Conservation (phyloP, 2,113 vertebrate genomes). For the Mungos mungo region DNA sequence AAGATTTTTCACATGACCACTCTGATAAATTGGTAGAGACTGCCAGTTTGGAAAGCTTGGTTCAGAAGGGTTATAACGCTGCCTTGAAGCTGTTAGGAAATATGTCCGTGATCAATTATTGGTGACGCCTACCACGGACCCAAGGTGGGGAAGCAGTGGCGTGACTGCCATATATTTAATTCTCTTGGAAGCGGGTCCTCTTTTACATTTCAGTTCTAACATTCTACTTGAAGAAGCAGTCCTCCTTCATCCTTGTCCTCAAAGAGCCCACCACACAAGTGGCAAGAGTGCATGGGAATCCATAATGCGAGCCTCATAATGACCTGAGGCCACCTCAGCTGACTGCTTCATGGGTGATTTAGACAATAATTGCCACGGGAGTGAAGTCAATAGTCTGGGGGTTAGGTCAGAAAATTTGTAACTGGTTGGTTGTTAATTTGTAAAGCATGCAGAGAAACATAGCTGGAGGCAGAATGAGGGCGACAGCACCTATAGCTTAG, state of each 20-base stretch:
- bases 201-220: background rate
- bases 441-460: constrained; percentile 42
- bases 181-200: background rate
- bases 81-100: background rate
- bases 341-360: background rate
- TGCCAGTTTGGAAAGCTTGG: background rate
- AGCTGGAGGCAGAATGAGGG: constrained; percentile 25
- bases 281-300: background rate
- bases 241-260: background rate
- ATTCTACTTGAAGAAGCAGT: background rate
- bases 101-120: accelerated
- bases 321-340: background rate
- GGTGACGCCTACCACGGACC: background rate
- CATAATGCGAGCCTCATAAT: accelerated
- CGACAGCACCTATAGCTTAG: background rate
- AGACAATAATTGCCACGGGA: background rate
- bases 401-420: background rate
- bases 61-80: background rate
- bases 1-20: background rate
- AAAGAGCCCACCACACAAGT: background rate
- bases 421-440: background rate
- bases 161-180: background rate
- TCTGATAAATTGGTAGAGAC: background rate
- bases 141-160: background rate
- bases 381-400: background rate